Evolutionary conservation across 2,888 invertebrate species (phyloP).

Genomic region (Lottia scabra): DNA sequence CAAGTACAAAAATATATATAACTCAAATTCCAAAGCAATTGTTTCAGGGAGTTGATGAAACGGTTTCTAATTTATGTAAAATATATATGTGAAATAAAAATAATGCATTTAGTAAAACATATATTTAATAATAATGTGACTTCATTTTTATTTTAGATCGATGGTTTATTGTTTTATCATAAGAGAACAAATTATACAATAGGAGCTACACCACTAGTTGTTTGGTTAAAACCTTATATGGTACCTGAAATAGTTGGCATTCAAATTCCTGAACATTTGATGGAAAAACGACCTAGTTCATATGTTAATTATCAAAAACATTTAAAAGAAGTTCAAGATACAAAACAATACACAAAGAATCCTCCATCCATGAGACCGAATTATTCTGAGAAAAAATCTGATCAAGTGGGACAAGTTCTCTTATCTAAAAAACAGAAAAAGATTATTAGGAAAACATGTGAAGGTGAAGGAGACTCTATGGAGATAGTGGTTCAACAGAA

Average conservation of each 20-base stretch:
- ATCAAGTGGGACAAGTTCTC: background rate
- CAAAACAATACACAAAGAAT: background rate
- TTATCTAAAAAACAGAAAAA: background rate
- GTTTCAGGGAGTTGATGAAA: no score
- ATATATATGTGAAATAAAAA: no score
- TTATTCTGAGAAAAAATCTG: background rate
- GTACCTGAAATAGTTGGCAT: constrained; percentile 80
- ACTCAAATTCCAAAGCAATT: no score
- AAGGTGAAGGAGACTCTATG: background rate
- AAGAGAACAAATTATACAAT: constrained; percentile 82
- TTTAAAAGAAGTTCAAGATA: constrained; percentile 36
- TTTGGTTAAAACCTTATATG: constrained; percentile 93
- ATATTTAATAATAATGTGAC: no score
- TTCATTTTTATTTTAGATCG: constrained; percentile 72
- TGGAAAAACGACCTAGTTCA: constrained; percentile 43
- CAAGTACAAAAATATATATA: no score
- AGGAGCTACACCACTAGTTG: constrained; percentile 87
- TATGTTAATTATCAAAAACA: constrained; percentile 55
- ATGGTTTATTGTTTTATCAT: constrained; percentile 94
- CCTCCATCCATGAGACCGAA: background rate
- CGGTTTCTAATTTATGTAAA: no score
- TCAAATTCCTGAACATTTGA: constrained; percentile 55
- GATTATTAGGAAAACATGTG: background rate
- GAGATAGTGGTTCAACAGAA: background rate
- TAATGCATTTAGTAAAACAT: no score